These are phyloP conservation scores for Amblyjoppa fuscipennis DNA, from an alignment of 2,888 invertebrate genomes.

Conservation along the genomic window DNA sequence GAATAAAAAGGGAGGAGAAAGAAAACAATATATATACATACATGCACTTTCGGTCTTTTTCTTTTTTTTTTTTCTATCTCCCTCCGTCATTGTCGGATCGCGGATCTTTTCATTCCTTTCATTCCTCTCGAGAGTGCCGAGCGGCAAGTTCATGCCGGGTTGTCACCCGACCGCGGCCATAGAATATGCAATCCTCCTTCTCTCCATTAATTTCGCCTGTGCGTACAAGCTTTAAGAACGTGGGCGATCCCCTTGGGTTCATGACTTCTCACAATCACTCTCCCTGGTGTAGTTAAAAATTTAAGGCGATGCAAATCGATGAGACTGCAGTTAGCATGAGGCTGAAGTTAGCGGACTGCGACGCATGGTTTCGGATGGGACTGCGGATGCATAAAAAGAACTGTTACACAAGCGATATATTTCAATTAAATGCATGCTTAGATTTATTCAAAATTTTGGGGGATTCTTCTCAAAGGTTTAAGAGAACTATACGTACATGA, in stretches of 20 bases:
- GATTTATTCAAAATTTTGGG: too few relatives aligned
- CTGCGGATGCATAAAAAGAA: too few relatives aligned
- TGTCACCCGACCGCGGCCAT: slow-evolving; percentile 17
- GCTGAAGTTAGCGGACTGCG: too few relatives aligned
- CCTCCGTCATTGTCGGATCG: slow-evolving; percentile 9
- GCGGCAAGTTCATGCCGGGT: slow-evolving; percentile 23
- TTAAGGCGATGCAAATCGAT: not conserved
- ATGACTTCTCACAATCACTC: not conserved
- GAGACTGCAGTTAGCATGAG: too few relatives aligned
- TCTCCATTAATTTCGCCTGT: not conserved
- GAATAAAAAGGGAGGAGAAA: slow-evolving; percentile 12
- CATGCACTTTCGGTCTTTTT: slow-evolving; percentile 19
- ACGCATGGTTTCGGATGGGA: too few relatives aligned
- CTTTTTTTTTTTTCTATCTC: slow-evolving; percentile 40
- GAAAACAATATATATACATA: slow-evolving; percentile 2
- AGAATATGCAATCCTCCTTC: slow-evolving; percentile 4
- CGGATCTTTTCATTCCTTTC: slow-evolving; percentile 30
- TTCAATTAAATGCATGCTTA: too few relatives aligned
- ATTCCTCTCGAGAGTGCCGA: slow-evolving; percentile 6
- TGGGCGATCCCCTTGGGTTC: not conserved
- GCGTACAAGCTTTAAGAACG: not conserved
- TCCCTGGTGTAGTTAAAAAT: not conserved
- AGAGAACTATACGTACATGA: too few relatives aligned
- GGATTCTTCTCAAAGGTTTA: too few relatives aligned
- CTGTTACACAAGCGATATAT: too few relatives aligned